Conservation (phyloP, 2,797 vertebrate species). For the Myotis pilosus region DNA sequence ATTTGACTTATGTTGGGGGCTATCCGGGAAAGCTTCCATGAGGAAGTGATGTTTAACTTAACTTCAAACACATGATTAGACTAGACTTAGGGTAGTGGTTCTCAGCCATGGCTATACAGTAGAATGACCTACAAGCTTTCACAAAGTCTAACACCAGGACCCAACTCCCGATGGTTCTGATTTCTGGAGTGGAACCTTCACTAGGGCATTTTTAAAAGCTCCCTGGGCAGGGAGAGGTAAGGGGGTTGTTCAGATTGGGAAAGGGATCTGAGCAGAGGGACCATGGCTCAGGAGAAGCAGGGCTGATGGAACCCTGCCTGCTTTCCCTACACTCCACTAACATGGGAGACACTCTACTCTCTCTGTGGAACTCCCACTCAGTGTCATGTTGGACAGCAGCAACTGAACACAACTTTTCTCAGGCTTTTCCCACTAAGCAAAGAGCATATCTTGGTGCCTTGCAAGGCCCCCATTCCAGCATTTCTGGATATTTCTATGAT, state of each 20-base stretch:
- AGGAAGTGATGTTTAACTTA: conserved; percentile 7
- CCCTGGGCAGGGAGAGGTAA: not conserved
- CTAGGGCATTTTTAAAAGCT: not conserved
- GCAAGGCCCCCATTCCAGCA: not conserved
- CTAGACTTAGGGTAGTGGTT: not conserved
- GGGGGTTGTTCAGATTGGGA: not conserved
- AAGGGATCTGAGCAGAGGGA: not conserved
- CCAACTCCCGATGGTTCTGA: not conserved
- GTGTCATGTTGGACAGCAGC: not conserved
- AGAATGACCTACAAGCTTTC: not conserved
- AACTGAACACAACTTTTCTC: not conserved
- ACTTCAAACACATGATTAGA: not conserved
- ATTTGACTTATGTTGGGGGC: not conserved
- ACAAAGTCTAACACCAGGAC: not conserved
- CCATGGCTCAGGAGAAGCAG: not conserved
- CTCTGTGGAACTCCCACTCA: not conserved
- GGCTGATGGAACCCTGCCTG: not conserved
- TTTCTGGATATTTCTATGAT: not conserved
- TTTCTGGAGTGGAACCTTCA: not conserved
- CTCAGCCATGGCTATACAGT: not conserved
- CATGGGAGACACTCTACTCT: not conserved
- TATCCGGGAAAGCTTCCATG: not conserved
- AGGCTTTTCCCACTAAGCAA: not conserved
- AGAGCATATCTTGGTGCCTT: not conserved
- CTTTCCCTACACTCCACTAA: not conserved